These are phyloP conservation scores for Pelodytes ibericus DNA, from an alignment of 2,797 vertebrate genomes.

Conservation along the genomic window DNA sequence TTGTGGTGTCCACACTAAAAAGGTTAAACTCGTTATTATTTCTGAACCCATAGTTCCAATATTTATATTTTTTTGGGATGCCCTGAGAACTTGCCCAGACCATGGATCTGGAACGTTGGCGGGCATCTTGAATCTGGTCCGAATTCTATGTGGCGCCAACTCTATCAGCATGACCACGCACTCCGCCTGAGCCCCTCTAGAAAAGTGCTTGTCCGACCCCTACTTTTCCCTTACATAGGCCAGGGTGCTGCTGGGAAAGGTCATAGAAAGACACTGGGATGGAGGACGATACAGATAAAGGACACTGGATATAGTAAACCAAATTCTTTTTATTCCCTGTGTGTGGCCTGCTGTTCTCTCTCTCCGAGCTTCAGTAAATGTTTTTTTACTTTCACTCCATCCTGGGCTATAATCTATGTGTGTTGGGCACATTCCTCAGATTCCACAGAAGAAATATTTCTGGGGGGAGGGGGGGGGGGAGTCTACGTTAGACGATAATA, in stretches of 20 bases:
- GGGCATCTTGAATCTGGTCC: background rate
- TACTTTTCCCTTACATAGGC: background rate
- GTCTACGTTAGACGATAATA: conserved; percentile 20
- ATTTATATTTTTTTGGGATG: no score
- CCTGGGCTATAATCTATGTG: conserved; percentile 44
- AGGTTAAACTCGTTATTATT: no score
- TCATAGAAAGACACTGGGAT: background rate
- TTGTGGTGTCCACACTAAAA: no score
- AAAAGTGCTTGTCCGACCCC: background rate
- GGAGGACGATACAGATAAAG: background rate
- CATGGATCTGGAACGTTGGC: background rate
- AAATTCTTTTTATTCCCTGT: background rate
- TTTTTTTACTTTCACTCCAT: conserved; percentile 45
- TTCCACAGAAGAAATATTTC: conserved; percentile 36
- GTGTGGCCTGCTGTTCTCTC: conserved; percentile 35
- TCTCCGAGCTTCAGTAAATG: conserved; percentile 3
- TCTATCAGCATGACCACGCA: background rate
- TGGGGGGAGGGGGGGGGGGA: background rate
- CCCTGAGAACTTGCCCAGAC: no score
- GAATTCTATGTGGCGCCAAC: no score
- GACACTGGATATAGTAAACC: conserved; percentile 2
- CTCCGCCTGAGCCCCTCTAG: background rate
- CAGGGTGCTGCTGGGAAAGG: background rate
- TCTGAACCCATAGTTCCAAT: no score
- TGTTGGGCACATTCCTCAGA: conserved; percentile 43